phyloP scores from a whole-genome alignment of 2,888 invertebrate species.

The Cistogaster globosa region DNA sequence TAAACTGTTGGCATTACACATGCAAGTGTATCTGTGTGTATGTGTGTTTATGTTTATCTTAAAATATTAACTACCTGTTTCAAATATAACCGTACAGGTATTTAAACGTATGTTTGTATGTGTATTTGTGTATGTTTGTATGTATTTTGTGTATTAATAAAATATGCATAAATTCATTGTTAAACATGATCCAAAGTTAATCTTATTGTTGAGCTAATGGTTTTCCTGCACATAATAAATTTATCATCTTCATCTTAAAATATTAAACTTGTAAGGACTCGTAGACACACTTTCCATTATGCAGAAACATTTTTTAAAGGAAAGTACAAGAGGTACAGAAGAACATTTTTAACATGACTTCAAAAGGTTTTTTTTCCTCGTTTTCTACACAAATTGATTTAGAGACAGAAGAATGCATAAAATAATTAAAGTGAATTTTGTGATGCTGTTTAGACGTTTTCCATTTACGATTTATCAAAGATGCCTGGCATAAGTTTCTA shows the following conservation, averaged over 20 bases:
- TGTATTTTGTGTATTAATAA: constrained; percentile 33
- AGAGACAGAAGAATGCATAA: constrained; percentile 51
- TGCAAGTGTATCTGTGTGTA: background rate
- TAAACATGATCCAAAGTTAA: constrained; percentile 63
- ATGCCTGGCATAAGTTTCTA: constrained; percentile 50
- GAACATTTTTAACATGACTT: constrained; percentile 52
- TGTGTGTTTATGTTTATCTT: too few species aligned
- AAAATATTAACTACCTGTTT: constrained; percentile 8
- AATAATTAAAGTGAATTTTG: constrained; percentile 59
- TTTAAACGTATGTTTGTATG: background rate
- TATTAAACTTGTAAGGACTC: constrained; percentile 16
- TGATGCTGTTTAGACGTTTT: constrained; percentile 29
- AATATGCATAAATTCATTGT: constrained; percentile 66
- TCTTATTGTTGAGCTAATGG: constrained; percentile 70
- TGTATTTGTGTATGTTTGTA: background rate
- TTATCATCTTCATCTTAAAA: constrained; percentile 59
- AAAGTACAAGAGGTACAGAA: constrained; percentile 12
- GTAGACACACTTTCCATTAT: background rate
- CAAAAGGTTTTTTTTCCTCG: constrained; percentile 40
- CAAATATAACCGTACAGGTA: background rate
- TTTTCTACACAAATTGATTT: constrained; percentile 61
- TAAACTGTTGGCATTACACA: background rate
- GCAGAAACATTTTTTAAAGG: background rate
- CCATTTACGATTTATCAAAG: constrained; percentile 43
- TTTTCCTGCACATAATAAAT: constrained; percentile 63